phyloP scores from a whole-genome alignment of 2,888 invertebrate genomes.

The Neria commutata region DNA sequence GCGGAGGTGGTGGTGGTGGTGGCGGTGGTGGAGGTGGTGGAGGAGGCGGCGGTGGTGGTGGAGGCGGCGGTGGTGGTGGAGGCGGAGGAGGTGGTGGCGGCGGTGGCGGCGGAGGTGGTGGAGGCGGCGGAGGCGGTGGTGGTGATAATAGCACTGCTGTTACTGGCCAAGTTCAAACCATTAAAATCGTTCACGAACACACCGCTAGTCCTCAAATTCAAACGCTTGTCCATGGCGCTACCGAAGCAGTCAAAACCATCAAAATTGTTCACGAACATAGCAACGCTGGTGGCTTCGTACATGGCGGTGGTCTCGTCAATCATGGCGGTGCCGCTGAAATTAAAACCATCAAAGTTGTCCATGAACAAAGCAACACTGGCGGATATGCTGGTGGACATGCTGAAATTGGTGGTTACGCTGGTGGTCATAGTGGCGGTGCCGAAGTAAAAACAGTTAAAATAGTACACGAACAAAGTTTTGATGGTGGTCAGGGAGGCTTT shows the following conservation, averaged over 20 bases:
- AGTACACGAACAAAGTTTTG: background rate
- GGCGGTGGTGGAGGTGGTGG: slow-evolving; percentile 14
- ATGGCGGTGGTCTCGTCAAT: background rate
- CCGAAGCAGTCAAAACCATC: background rate
- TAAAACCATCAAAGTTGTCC: background rate
- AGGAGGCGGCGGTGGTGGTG: slow-evolving; percentile 8
- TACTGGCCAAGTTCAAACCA: slow-evolving; percentile 11
- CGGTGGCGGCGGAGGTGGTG: slow-evolving; percentile 20
- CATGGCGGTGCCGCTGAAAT: background rate
- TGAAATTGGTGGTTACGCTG: background rate
- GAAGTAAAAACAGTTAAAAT: background rate
- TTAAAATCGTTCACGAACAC: slow-evolving; percentile 11
- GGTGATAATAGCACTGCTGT: slow-evolving; percentile 12
- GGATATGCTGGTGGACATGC: no score
- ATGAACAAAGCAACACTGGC: no score
- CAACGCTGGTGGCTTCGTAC: slow-evolving; percentile 5
- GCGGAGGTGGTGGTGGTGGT: slow-evolving; percentile 14
- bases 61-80: slow-evolving; percentile 24
- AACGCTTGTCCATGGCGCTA: background rate
- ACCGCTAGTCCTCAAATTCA: background rate
- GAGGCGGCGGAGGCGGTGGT: slow-evolving; percentile 13
- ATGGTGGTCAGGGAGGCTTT: background rate
- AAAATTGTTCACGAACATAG: slow-evolving; percentile 9
- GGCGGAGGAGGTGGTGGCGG: slow-evolving; percentile 26
- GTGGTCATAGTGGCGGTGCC: background rate